These are phyloP conservation scores for Oithona nana DNA, from an alignment of 2,888 invertebrate genomes.

Conservation along the genomic window DNA sequence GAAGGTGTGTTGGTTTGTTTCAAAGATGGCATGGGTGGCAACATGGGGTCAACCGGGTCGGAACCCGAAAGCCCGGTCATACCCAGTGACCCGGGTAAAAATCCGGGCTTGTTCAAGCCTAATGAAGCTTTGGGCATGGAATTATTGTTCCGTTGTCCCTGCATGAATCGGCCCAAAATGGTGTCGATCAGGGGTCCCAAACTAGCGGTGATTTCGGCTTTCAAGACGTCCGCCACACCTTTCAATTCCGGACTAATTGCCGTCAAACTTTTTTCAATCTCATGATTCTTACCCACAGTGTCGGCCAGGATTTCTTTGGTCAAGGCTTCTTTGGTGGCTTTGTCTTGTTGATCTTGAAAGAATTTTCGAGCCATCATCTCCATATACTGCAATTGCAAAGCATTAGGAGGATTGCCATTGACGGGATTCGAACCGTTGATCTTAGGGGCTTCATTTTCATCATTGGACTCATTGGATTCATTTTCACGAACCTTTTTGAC, in stretches of 20 bases:
- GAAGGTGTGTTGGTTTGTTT: not conserved
- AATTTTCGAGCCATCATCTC: constrained; percentile 17
- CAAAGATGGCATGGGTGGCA: not conserved
- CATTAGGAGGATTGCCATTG: constrained; percentile 22
- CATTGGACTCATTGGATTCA: constrained; percentile 20
- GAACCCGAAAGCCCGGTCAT: not conserved
- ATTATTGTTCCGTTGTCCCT: constrained; percentile 40
- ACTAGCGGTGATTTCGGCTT: constrained; percentile 68
- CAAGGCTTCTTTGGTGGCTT: constrained; percentile 19
- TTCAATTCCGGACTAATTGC: constrained; percentile 35
- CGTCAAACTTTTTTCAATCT: constrained; percentile 40
- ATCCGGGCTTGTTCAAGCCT: not conserved
- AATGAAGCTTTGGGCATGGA: not conserved
- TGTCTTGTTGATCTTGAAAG: constrained; percentile 20
- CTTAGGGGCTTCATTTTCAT: constrained; percentile 4
- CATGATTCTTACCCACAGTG: constrained; percentile 17
- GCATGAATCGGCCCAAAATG: constrained; percentile 47
- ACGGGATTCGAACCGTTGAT: not conserved
- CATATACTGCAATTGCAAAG: constrained; percentile 20
- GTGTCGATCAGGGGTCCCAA: constrained; percentile 68
- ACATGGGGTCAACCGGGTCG: not conserved
- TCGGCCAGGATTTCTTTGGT: constrained; percentile 20
- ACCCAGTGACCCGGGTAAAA: not conserved
- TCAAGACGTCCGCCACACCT: constrained; percentile 71
- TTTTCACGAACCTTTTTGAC: constrained; percentile 52